Conservation (phyloP, 2,113 vertebrate genomes). For the Gambusia holbrooki region DNA sequence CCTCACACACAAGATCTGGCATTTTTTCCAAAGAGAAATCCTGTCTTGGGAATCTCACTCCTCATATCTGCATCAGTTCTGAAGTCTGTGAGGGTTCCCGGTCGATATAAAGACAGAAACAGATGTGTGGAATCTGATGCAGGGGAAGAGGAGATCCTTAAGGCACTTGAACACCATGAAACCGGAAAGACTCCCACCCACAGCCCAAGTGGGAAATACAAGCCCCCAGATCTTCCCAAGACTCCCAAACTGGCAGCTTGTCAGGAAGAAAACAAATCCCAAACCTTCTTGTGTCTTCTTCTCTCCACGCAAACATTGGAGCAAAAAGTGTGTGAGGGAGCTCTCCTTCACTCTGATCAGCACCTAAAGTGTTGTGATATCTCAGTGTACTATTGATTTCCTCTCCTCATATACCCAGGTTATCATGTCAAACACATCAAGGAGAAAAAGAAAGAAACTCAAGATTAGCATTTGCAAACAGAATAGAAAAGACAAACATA, state of each 20-base stretch:
- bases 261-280: slow-evolving; percentile 30
- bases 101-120: slow-evolving; percentile 28
- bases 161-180: slow-evolving; percentile 80
- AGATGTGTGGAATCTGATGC: slow-evolving; percentile 56
- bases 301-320: slow-evolving; percentile 44
- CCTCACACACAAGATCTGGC: neutral
- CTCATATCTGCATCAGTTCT: slow-evolving; percentile 15
- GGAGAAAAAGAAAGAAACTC: neutral
- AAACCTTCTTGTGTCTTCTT: slow-evolving; percentile 4
- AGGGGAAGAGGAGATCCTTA: slow-evolving; percentile 61
- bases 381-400: slow-evolving; percentile 15
- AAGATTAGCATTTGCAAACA: slow-evolving; percentile 29
- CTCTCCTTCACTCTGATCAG: slow-evolving; percentile 44
- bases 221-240: slow-evolving; percentile 60
- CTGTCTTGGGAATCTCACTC: slow-evolving; percentile 31
- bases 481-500: slow-evolving; percentile 34
- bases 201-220: slow-evolving; percentile 25
- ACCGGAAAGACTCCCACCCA: slow-evolving; percentile 65
- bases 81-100: slow-evolving; percentile 21
- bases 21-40: slow-evolving; percentile 1
- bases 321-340: slow-evolving; percentile 27
- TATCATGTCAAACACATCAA: slow-evolving; percentile 6
- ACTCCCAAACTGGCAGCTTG: slow-evolving; percentile 66
- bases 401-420: slow-evolving; percentile 19
- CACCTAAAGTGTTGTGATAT: slow-evolving; percentile 47